Evolutionary conservation across 1,140 invertebrate species (phyloP).

Genomic region (Protaetia brevitarsis): DNA sequence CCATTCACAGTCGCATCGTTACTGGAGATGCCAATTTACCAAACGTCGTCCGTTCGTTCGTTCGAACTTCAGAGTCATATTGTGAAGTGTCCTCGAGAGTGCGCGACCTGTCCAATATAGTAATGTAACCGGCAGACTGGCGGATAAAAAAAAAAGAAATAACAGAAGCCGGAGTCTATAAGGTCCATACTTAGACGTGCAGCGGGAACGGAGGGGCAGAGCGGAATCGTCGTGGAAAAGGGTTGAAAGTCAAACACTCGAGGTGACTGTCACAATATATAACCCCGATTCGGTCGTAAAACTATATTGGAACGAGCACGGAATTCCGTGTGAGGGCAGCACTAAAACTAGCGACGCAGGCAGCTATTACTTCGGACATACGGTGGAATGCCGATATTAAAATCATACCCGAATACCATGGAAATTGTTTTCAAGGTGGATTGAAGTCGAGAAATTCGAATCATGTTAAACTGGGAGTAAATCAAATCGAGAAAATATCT

Average conservation of each 20-base stretch:
- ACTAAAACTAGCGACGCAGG: not conserved
- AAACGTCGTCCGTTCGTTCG: conserved; percentile 3
- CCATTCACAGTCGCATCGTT: not conserved
- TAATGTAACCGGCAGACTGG: not conserved
- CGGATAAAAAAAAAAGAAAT: conserved; percentile 1
- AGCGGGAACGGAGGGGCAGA: not conserved
- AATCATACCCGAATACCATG: conserved; percentile 1
- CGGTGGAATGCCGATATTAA: not conserved
- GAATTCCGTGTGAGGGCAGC: not conserved
- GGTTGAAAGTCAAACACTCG: conserved; percentile 17
- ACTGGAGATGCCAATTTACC: conserved; percentile 11
- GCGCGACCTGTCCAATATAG: conserved; percentile 7
- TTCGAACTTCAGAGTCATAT: conserved; percentile 5
- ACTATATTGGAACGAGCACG: not conserved
- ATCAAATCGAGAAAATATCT: not conserved
- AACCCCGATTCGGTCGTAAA: conserved; percentile 12
- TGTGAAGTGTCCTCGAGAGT: conserved; percentile 1
- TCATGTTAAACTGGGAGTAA: not conserved
- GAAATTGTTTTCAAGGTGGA: not conserved
- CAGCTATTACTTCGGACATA: not conserved
- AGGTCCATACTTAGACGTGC: not conserved
- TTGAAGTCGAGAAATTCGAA: not conserved
- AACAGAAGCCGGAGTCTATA: not conserved
- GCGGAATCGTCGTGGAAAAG: not conserved
- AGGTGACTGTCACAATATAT: conserved; percentile 14